phyloP scores from a whole-genome alignment of 2,888 invertebrate species.

The Ophraella communa region DNA sequence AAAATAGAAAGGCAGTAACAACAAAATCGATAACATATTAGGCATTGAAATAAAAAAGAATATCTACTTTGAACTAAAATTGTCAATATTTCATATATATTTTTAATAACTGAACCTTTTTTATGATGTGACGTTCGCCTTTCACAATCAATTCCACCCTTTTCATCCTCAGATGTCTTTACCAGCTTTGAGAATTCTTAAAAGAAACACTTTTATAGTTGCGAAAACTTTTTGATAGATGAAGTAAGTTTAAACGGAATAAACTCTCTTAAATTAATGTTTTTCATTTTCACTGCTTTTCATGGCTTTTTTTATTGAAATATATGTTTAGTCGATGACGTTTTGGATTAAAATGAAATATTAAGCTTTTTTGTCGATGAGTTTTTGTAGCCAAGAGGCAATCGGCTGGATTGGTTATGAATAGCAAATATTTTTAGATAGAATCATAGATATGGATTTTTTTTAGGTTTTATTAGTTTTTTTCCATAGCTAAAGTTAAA shows the following conservation, averaged over 20 bases:
- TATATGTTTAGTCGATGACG: neutral
- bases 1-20: no score
- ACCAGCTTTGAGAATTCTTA: neutral
- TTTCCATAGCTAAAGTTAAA: no score
- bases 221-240: neutral
- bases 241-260: neutral
- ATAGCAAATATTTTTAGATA: no score
- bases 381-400: no score
- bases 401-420: no score
- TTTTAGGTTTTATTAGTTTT: no score
- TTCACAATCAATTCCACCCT: neutral
- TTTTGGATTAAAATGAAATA: neutral
- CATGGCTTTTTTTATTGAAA: neutral
- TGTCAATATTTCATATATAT: neutral
- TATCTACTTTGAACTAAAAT: neutral
- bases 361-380: neutral
- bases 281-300: neutral
- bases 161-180: neutral
- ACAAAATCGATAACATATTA: neutral
- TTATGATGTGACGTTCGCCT: neutral
- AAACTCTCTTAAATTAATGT: neutral
- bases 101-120: neutral
- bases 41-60: neutral
- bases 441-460: no score
- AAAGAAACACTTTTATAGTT: neutral